Percentiles rank a stretch among this genome's conserved stretches.
Evolutionary conservation across 53 echinoderm and acorn worm genomes (phyloP).

Genomic region (Paracentrotus lividus): DNA sequence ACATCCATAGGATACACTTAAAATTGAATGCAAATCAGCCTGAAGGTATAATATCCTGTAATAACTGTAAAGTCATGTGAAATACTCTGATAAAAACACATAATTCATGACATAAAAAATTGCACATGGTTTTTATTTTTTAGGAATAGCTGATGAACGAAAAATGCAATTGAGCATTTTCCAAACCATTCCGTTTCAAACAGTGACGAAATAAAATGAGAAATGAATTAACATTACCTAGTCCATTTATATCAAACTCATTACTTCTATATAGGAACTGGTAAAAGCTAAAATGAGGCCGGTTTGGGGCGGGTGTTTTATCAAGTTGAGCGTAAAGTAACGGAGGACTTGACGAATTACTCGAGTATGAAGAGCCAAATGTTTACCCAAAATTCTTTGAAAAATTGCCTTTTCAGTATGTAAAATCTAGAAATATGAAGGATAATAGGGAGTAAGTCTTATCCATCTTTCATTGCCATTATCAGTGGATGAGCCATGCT

Average conservation of each 20-base stretch:
- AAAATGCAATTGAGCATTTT: background rate
- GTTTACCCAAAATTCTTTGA: no score
- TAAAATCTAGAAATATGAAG: background rate
- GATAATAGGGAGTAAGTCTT: background rate
- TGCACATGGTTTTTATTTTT: background rate
- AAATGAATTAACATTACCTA: no score
- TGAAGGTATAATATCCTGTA: background rate
- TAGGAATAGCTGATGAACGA: background rate
- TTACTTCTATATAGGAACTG: no score
- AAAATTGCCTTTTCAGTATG: no score
- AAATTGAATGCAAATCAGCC: background rate
- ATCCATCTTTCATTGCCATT: background rate
- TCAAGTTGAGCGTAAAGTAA: no score
- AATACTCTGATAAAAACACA: background rate
- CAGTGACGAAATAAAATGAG: no score
- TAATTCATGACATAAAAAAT: background rate
- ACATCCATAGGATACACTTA: no score
- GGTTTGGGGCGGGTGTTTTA: no score
- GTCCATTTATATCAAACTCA: no score
- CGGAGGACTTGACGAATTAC: no score
- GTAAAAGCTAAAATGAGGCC: no score
- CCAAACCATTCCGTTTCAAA: background rate
- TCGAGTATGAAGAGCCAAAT: no score
- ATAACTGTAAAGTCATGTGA: background rate
- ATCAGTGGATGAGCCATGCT: background rate